Evolutionary conservation across 2,888 invertebrate species (phyloP).

Genomic region (Watsonalla cultraria): DNA sequence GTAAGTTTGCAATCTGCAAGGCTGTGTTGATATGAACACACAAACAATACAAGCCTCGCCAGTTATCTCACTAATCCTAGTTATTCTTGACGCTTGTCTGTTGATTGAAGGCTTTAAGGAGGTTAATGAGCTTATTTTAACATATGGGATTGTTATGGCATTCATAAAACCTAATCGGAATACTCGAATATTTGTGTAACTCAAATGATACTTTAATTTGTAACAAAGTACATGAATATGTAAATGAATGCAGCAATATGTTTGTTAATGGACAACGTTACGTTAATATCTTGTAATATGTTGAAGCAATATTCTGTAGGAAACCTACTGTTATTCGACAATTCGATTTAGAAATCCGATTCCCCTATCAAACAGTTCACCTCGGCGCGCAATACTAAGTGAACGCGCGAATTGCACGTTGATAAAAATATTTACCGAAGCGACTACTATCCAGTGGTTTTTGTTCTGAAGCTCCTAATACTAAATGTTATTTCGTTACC

Average conservation of each 20-base stretch:
- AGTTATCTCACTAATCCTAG: too few relatives aligned
- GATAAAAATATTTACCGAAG: not conserved
- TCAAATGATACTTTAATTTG: not conserved
- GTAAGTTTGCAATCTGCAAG: too few relatives aligned
- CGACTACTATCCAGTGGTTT: not conserved
- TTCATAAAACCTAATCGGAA: not conserved
- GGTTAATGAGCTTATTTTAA: too few relatives aligned
- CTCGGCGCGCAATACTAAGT: conserved; percentile 16
- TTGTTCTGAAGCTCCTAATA: conserved; percentile 2
- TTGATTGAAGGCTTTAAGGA: too few relatives aligned
- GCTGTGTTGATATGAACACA: too few relatives aligned
- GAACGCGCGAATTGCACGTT: conserved; percentile 15
- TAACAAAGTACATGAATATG: conserved; percentile 12
- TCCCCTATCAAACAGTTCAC: conserved; percentile 24
- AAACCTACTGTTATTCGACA: conserved; percentile 32
- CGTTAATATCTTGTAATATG: conserved; percentile 12
- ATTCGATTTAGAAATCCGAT: conserved; percentile 37
- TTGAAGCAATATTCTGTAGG: conserved; percentile 37
- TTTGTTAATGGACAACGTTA: conserved; percentile 31
- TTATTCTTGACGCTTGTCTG: too few relatives aligned
- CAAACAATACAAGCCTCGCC: too few relatives aligned
- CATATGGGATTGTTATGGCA: too few relatives aligned
- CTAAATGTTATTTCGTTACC: conserved; percentile 2
- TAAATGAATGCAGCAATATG: conserved; percentile 26
- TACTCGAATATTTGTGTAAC: not conserved